Evolutionary conservation across 2,113 vertebrate species (phyloP).

Genomic region (Patagioenas fasciata): DNA sequence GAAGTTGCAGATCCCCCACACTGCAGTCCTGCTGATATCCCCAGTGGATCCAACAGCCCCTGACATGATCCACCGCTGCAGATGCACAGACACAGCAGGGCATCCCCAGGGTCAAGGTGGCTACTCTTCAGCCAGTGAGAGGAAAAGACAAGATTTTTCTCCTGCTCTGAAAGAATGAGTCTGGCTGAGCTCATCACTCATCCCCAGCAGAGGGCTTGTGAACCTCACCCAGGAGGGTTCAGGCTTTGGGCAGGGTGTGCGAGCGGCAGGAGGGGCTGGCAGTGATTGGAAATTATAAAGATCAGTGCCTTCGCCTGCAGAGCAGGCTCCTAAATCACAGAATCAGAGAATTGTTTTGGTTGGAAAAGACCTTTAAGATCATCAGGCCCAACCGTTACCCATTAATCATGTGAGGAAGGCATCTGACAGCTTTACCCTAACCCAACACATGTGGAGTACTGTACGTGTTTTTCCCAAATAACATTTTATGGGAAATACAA

Average conservation of each 20-base stretch:
- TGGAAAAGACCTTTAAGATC: too few species aligned
- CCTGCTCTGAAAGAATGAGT: neutral
- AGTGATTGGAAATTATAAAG: neutral
- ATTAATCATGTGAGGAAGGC: neutral
- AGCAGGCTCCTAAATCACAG: neutral
- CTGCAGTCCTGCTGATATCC: neutral
- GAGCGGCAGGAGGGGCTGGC: neutral
- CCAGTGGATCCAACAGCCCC: neutral
- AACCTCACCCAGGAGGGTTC: neutral
- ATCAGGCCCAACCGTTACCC: too few species aligned
- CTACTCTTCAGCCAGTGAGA: neutral
- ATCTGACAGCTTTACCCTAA: neutral
- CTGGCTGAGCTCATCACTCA: neutral
- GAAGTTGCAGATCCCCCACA: neutral
- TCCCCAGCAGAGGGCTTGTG: fast-evolving
- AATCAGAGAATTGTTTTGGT: too few species aligned
- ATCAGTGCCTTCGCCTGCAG: neutral
- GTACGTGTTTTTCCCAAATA: neutral
- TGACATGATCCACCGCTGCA: fast-evolving
- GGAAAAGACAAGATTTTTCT: neutral
- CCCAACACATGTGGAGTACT: neutral
- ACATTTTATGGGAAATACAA: neutral
- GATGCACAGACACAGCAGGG: fast-evolving
- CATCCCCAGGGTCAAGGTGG: neutral
- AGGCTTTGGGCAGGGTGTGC: fast-evolving